Evolutionary conservation across 2,113 vertebrate genomes (phyloP), one percentile per base, ranked within the genome.

Genomic region (Rhinolophus sinicus): DNA sequence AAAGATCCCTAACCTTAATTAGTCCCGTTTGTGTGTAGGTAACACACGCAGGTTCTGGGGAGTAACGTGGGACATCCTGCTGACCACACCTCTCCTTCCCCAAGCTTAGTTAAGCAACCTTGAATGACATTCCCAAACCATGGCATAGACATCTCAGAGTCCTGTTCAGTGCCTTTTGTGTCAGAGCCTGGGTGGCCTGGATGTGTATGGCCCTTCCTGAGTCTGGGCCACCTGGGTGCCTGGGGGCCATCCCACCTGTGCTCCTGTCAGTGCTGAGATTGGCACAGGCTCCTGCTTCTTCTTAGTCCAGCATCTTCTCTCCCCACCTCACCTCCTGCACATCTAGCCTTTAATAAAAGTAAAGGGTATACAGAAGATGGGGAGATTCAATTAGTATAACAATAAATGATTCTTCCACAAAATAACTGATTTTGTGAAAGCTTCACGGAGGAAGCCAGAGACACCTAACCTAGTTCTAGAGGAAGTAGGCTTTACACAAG

Each of bases 231-330:
- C 33, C 16, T 50, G 38, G 19, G 26, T 10, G 9, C 82, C 35
- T 3, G 47, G 21, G 50, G 47, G 14, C 26, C 28, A 8, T 50
- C 47, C 2, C 24, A 1, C 6, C 10, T 8, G 5, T 0, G 15
- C 47, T n/a, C 21, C 30, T 8, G 3, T 24, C 26, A 33, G 60
- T 24, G 2, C 21, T 75, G 28, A 54, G n/a, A 30, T n/a, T 19
- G 8, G 6, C 26, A 10, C 5, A 28, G 35, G 9, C 3, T 78
- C 47, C 47, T 50, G 47, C 11, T 11, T 50, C 47, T 50, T 12
- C 47, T 50, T 50, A 50, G 47, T 13, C 47, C 12, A 13, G 12
- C 47, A 50, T 50, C 47, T 50, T 13, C 47, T 50, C 47, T 50
- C 2, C 6, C 30, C 22, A 33, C 47, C 10, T 87, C 21, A 5